Conservation (phyloP, 2,888 invertebrate species). For the Alloplasta piceator region DNA sequence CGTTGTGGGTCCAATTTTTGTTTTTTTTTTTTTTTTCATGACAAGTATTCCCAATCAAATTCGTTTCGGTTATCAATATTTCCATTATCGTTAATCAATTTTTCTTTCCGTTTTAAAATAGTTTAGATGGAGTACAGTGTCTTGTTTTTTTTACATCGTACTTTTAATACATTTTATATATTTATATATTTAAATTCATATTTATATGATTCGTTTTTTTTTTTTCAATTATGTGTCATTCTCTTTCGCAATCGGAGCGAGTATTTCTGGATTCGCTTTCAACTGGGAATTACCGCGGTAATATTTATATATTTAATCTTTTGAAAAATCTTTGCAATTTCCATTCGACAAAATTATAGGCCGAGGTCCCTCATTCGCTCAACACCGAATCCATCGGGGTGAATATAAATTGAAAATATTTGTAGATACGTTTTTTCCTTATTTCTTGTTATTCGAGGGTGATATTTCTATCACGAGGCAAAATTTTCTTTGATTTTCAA, state of each 20-base stretch:
- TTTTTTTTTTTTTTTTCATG: constrained; percentile 8
- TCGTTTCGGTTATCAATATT: neutral
- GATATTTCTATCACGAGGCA: constrained; percentile 36
- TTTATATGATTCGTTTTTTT: constrained; percentile 49
- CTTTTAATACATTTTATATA: constrained; percentile 49
- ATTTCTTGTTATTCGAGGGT: constrained; percentile 7
- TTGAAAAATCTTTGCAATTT: too few species aligned
- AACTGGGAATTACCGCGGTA: too few species aligned
- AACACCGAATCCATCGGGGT: too few species aligned
- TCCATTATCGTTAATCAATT: neutral
- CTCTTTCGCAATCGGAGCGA: constrained; percentile 36
- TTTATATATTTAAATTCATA: constrained; percentile 46
- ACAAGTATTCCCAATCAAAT: neutral
- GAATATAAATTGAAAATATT: neutral
- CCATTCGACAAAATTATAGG: constrained; percentile 1
- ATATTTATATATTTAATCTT: too few species aligned
- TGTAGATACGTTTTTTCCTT: neutral
- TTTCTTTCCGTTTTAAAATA: constrained; percentile 55
- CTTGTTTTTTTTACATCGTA: constrained; percentile 38
- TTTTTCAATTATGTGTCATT: constrained; percentile 33
- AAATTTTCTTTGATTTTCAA: constrained; percentile 65
- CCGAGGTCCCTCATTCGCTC: constrained; percentile 41
- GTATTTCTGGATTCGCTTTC: too few species aligned
- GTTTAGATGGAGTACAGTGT: constrained; percentile 68
- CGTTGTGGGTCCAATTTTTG: constrained; percentile 19